These are phyloP conservation scores for Prinia subflava DNA, from an alignment of 2,113 vertebrate species.

Conservation along the genomic window DNA sequence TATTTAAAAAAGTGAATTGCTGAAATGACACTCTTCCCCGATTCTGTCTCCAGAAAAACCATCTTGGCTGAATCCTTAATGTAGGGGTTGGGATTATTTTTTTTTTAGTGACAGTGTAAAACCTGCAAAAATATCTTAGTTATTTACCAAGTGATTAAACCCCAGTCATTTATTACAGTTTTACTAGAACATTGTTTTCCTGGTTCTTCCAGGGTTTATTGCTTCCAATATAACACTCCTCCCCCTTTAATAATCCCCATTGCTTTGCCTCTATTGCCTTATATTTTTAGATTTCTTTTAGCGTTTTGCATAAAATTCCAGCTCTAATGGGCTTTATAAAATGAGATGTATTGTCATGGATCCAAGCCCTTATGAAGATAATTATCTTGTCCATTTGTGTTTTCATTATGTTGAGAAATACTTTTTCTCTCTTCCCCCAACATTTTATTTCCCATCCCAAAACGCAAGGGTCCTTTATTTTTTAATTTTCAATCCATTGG, in stretches of 20 bases:
- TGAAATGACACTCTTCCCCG: slow-evolving; percentile 57
- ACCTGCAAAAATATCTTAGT: slow-evolving; percentile 59
- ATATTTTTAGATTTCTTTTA: slow-evolving; percentile 72
- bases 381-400: slow-evolving; percentile 67
- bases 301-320: slow-evolving; percentile 62
- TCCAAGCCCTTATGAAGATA: slow-evolving; percentile 66
- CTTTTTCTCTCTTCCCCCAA: background rate
- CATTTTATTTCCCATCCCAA: background rate
- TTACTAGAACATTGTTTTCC: slow-evolving; percentile 72
- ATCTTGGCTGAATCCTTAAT: slow-evolving; percentile 60
- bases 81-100: background rate
- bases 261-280: slow-evolving; percentile 68
- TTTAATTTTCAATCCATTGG: background rate
- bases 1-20: slow-evolving; percentile 75
- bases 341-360: slow-evolving; percentile 62
- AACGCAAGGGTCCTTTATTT: background rate
- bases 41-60: slow-evolving; percentile 38
- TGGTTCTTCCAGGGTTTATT: slow-evolving; percentile 67
- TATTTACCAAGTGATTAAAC: slow-evolving; percentile 78
- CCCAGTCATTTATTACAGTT: slow-evolving; percentile 64
- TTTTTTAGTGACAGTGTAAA: slow-evolving; percentile 57
- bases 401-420: slow-evolving; percentile 61
- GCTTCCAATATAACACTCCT: slow-evolving; percentile 57
- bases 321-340: slow-evolving; percentile 70
- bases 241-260: slow-evolving; percentile 65